Evolutionary conservation across 2,888 invertebrate genomes (phyloP), one percentile per base, ranked within the genome.

Genomic region (Eupithecia insigniata): DNA sequence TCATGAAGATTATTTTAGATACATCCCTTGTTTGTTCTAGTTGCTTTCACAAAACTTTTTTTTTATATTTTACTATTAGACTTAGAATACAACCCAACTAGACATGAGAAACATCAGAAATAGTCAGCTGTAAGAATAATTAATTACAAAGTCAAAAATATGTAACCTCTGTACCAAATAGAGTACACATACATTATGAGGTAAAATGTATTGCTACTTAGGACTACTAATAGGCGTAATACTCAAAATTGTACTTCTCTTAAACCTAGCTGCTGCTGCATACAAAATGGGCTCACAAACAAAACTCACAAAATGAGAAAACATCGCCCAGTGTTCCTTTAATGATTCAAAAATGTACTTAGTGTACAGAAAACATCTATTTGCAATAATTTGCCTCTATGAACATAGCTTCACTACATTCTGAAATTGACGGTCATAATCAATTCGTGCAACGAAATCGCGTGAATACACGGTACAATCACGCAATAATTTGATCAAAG

Each of bases 131-230:
- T 78, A 77, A 79, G 78, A 80, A 80, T 75, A 78, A 67, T 74
- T 72, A 76, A n/a, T 76, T 71, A 74, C 60, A 76, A 74, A 78
- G 78, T 81, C 78, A 81, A 83, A 83, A 82, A 81, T 81, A 81
- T 80, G 73, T 74, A 79, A 80, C 79, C 79, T 79, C 79, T 60
- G 72, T 80, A 76, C 76, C 66, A 74, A 75, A 73, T 72, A 76
- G 74, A 75, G 77, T 77, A 77, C 76, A 76, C 70, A 75, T 72
- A 77, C 75, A 76, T 62, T 73, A 76, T 64, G 66, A 76, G 74
- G 74, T 75, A 77, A 78, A 78, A 69, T 76, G 74, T 75, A 73
- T 70, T 76, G 76, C 77, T 78, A 79, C 79, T 79, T 78, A 79
- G 70, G 70, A 71, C 73, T 79, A 73, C 71, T 71, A 74, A 78